These are phyloP conservation scores for Bellardia pandia DNA, from an alignment of 2,888 invertebrate genomes.

Conservation along the genomic window DNA sequence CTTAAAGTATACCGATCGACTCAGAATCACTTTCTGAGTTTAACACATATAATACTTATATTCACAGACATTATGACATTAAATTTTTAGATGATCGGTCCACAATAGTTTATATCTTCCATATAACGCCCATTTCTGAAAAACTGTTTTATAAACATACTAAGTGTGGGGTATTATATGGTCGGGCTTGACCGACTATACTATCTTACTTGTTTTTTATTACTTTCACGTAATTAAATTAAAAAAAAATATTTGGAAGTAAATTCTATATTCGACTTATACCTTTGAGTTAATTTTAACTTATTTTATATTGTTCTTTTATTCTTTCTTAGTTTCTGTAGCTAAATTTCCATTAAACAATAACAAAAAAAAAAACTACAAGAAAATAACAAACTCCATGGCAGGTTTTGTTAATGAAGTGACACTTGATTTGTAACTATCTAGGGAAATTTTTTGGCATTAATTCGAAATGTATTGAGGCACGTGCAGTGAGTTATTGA, in stretches of 20 bases:
- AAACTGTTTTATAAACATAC: no score
- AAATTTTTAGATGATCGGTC: no score
- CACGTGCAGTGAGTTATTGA: constrained; percentile 12
- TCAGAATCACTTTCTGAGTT: no score
- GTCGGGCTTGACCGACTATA: no score
- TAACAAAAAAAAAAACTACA: not conserved
- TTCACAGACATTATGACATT: no score
- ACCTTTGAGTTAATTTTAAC: not conserved
- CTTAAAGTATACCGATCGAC: no score
- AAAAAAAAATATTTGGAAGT: not conserved
- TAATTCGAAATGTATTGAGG: constrained; percentile 63
- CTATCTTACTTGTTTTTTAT: no score
- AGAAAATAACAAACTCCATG: not conserved
- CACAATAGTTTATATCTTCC: no score
- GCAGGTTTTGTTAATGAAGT: constrained; percentile 30
- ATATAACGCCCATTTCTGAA: no score
- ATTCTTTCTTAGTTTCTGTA: not conserved
- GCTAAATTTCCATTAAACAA: constrained; percentile 1
- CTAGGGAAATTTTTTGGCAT: constrained; percentile 47
- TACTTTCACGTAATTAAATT: no score
- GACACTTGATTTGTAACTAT: constrained; percentile 60
- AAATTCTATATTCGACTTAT: not conserved
- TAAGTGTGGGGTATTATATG: no score
- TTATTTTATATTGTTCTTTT: constrained; percentile 1
- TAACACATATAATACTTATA: no score